Base-by-base conservation (phyloP, 2,113 vertebrate species). In the Limnothrissa miodon region DNA sequence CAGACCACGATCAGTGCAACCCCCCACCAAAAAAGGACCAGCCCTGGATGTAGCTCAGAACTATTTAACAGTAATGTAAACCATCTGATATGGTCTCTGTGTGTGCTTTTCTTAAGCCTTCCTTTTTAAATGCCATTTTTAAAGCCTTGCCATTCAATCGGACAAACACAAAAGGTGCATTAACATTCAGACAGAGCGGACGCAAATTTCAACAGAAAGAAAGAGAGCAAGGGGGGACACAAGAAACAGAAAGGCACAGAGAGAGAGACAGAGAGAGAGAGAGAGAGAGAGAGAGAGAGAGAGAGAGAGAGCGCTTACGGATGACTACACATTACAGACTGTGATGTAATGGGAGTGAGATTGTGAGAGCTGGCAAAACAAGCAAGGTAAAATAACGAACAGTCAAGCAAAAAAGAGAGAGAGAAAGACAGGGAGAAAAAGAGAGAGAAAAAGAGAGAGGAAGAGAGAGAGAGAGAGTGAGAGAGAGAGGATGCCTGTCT, bases 201-300 rank as follows among this genome's bases (percentile, higher is more conserved):
- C 59, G 11, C 59, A 66, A 7, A 66, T 66, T 66, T 66, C 59
- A 66, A 66, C 59, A 66, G 59, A 66, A 13, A 29, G 29, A 66
- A n/a, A 66, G 59, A 66, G 59, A 29, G 59, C 2, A 11, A n/a
- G 5, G 25, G 25, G 11, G 59, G 5, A 10, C 56, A 39, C 45
- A 48, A 46, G 62, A 45, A 78, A 45, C 17, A 21, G 25, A 83
- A 2, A 80, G n/a, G 46, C 25, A 4, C 33, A 33, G 48, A 39
- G 79, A 51, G 56, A 56, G 62, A 29, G 48, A 53, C 56, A 81
- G 48, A 74, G 33, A n/a, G 39, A 79, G 45, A 79, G 45, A 80
- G 62, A 82, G 82, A 84, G 81, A 84, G 0, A 11, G 59, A 70
- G 81, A 39, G 80, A 81, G 85, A 89, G 83, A 80, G 74, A 39